phyloP scores from a whole-genome alignment of 2,113 vertebrate species.

The Chaetops frenatus region DNA sequence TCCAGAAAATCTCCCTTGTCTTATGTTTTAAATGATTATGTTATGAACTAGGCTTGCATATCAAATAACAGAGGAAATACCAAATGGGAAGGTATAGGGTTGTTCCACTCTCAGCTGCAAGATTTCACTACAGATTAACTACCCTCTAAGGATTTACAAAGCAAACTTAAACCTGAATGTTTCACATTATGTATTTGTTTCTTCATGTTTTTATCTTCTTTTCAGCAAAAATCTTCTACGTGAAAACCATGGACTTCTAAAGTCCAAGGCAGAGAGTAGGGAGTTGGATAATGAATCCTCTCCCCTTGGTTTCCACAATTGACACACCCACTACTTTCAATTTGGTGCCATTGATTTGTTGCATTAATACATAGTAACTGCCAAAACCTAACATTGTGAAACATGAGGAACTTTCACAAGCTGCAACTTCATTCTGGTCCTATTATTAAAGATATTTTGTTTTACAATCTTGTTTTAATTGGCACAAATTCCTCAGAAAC shows the following conservation, averaged over 20 bases:
- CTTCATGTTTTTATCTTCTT: not conserved
- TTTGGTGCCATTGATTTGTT: not conserved
- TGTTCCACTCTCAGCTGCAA: not conserved
- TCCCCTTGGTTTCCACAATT: not conserved
- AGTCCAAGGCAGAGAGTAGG: not conserved
- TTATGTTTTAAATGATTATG: constrained; percentile 29
- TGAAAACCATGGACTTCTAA: not conserved
- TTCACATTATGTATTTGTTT: not conserved
- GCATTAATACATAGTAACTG: not conserved
- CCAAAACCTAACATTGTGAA: not conserved
- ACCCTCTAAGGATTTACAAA: not conserved
- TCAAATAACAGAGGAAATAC: constrained; percentile 32
- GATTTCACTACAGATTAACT: constrained; percentile 19
- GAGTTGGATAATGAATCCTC: not conserved
- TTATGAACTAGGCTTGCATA: not conserved
- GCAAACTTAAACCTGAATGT: not conserved
- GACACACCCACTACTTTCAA: not conserved
- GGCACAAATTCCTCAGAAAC: constrained; percentile 34
- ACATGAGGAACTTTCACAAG: constrained; percentile 2
- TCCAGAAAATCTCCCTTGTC: not conserved
- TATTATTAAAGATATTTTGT: constrained; percentile 53
- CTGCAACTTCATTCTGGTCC: constrained; percentile 10
- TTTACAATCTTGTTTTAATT: constrained; percentile 39
- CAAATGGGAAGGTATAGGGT: not conserved
- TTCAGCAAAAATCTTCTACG: not conserved